phyloP scores from a whole-genome alignment of 2,888 invertebrate species.

The Dinocampus coccinellae region DNA sequence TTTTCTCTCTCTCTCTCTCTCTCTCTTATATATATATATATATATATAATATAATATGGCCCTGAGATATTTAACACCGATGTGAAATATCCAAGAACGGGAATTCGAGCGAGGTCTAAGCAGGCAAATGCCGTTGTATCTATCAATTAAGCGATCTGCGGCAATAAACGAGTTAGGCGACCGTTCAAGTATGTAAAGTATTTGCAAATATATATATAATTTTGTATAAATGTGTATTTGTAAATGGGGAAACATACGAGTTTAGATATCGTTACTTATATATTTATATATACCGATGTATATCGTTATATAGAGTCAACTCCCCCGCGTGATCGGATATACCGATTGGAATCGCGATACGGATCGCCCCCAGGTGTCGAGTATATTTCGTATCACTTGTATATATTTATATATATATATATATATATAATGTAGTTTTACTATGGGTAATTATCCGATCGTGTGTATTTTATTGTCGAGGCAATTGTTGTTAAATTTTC shows the following conservation, averaged over 20 bases:
- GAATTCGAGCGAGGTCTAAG: slow-evolving; percentile 20
- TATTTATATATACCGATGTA: neutral
- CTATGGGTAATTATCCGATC: slow-evolving; percentile 31
- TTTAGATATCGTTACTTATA: slow-evolving; percentile 19
- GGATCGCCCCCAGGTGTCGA: slow-evolving; percentile 31
- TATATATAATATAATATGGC: neutral
- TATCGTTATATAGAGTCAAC: slow-evolving; percentile 28
- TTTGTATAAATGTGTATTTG: neutral
- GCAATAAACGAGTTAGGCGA: slow-evolving; percentile 3
- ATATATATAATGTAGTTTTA: neutral
- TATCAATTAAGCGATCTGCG: slow-evolving; percentile 33
- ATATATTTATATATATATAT: neutral
- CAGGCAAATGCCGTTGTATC: slow-evolving; percentile 27
- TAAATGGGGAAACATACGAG: slow-evolving; percentile 20
- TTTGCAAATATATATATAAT: neutral
- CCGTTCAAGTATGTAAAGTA: neutral
- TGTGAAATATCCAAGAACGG: slow-evolving; percentile 14
- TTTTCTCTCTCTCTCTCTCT: neutral
- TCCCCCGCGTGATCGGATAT: slow-evolving; percentile 27
- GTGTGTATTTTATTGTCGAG: slow-evolving; percentile 11
- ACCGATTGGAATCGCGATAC: slow-evolving; percentile 28
- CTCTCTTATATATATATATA: neutral
- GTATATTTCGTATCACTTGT: slow-evolving; percentile 18
- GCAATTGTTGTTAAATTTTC: neutral
- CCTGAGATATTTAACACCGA: slow-evolving; percentile 20